Conservation (phyloP, 2,797 vertebrate species). For the Bufotes viridis region DNA sequence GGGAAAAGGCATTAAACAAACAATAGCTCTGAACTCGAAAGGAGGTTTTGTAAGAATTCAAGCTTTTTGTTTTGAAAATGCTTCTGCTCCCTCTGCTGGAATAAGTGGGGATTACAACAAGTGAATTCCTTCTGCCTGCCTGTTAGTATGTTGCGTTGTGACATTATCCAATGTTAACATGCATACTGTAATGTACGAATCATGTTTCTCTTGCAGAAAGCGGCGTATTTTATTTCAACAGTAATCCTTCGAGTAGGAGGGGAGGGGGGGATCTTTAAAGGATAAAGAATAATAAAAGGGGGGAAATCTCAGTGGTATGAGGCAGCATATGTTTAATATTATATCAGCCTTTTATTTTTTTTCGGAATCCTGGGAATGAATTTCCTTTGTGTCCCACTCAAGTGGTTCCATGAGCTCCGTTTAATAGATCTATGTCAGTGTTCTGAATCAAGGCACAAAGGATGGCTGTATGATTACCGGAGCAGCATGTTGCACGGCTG, state of each 20-base stretch:
- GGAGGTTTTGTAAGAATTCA: neutral
- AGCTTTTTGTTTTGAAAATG: slow-evolving; percentile 61
- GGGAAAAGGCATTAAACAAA: slow-evolving; percentile 33
- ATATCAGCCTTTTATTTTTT: slow-evolving; percentile 58
- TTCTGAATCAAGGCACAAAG: slow-evolving; percentile 50
- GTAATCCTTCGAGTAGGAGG: neutral
- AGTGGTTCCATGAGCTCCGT: slow-evolving; percentile 41
- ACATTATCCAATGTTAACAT: slow-evolving; percentile 36
- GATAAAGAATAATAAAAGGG: slow-evolving; percentile 51
- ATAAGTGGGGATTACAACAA: neutral
- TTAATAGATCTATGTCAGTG: slow-evolving; percentile 44
- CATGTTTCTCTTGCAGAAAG: slow-evolving; percentile 15
- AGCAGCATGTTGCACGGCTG: slow-evolving; percentile 51
- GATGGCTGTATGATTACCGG: slow-evolving; percentile 50
- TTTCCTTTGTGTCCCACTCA: slow-evolving; percentile 64
- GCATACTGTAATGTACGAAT: slow-evolving; percentile 5
- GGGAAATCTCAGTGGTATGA: slow-evolving; percentile 55
- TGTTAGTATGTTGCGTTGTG: slow-evolving; percentile 15
- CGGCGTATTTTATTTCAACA: slow-evolving; percentile 6
- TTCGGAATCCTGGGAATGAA: slow-evolving; percentile 58
- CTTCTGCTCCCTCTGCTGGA: slow-evolving; percentile 80
- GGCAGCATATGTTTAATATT: slow-evolving; percentile 55
- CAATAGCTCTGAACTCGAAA: neutral
- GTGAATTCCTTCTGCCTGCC: neutral
- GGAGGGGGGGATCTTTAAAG: neutral